Base-by-base conservation (phyloP, 2,888 invertebrate genomes). In the Pemphredon lugubris region DNA sequence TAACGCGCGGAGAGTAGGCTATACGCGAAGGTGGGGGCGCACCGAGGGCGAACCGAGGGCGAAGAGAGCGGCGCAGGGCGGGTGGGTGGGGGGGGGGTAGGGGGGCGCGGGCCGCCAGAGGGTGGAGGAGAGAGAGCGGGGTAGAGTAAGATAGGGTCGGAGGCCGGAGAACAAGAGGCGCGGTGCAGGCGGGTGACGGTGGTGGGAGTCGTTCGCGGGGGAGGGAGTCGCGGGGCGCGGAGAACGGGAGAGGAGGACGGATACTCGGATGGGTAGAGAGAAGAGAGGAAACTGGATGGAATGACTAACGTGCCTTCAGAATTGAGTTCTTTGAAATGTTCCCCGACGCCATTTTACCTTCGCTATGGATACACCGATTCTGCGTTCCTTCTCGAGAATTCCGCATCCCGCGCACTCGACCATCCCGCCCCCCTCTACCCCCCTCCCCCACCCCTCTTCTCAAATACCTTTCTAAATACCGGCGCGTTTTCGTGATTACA, bases 251-350 rank as follows among this genome's bases (percentile, higher is more conserved):
- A 23, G 48, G 39, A 14, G 42, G 16, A 39, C 13, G 26, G 23
- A n/a, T 26, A 18, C 7, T 21, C 14, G n/a, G 13, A 1, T 16
- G 7, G 26, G 4, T 26, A 14, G 39, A 30, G 23, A 6, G 34
- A 11, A 37, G 57, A 37, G 57, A 58, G 37, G 50, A 60, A 67
- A 71, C 37, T 71, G 53, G 50, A 75, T 65, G 51, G 55, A 75
- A 73, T 72, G 73, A 78, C 65, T 77, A 79, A 79, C 71, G 63
- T 71, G 57, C 66, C 61, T 57, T 58, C 42, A 45, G 68, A 75
- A 78, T 75, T 65, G 73, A 72, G 68, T 74, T 74, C 68, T 73
- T 70, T 75, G 40, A 75, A 75, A 72, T 51, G 51, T 70, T 70
- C 53, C 50, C 58, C 50, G 57, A 58, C 74, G 68, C 66, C 68